A percentile compares a stretch with the other conserved stretches of the same genome.
Conservation (phyloP, 2,113 vertebrate genomes). For the Oryzias curvinotus region DNA sequence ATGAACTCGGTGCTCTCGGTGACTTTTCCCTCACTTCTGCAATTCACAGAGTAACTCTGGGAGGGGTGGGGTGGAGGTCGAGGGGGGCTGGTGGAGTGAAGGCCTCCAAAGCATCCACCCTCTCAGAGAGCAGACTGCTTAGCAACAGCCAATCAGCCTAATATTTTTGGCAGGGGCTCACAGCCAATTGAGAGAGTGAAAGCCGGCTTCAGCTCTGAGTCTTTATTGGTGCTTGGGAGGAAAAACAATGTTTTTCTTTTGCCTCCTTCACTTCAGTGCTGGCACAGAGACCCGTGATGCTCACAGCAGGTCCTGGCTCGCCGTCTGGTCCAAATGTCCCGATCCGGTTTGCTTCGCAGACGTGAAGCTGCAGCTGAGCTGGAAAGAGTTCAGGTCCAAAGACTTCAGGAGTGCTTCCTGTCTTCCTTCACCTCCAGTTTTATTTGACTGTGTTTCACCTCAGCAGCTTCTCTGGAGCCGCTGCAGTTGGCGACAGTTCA, state of each 20-base stretch:
- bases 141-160: slow-evolving; percentile 79
- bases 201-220: slow-evolving; percentile 37
- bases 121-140: slow-evolving; percentile 73
- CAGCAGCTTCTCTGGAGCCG: slow-evolving; percentile 19
- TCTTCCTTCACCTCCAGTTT: slow-evolving; percentile 19
- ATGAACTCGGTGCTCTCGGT: slow-evolving; percentile 54
- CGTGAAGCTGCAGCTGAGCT: slow-evolving; percentile 16
- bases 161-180: slow-evolving; percentile 64
- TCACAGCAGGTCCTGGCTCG: slow-evolving; percentile 52
- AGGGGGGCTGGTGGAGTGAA: slow-evolving; percentile 29
- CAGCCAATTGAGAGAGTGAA: slow-evolving; percentile 65
- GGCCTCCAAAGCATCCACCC: slow-evolving; percentile 50
- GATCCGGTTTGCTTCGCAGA: slow-evolving; percentile 56
- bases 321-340: slow-evolving; percentile 48
- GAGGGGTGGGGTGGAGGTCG: slow-evolving; percentile 29
- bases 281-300: slow-evolving; percentile 35
- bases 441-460: slow-evolving; percentile 5
- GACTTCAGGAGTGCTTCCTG: not conserved
- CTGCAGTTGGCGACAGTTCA: slow-evolving; percentile 42
- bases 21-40: slow-evolving; percentile 52
- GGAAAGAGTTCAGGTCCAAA: slow-evolving; percentile 11
- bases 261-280: slow-evolving; percentile 15
- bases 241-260: slow-evolving; percentile 56
- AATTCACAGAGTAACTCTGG: slow-evolving; percentile 44
- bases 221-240: slow-evolving; percentile 47